Percentiles rank a stretch among this genome's conserved stretches.
These are phyloP conservation scores for Hylaeus volcanicus DNA, from an alignment of 1,140 invertebrate genomes.

Conservation along the genomic window DNA sequence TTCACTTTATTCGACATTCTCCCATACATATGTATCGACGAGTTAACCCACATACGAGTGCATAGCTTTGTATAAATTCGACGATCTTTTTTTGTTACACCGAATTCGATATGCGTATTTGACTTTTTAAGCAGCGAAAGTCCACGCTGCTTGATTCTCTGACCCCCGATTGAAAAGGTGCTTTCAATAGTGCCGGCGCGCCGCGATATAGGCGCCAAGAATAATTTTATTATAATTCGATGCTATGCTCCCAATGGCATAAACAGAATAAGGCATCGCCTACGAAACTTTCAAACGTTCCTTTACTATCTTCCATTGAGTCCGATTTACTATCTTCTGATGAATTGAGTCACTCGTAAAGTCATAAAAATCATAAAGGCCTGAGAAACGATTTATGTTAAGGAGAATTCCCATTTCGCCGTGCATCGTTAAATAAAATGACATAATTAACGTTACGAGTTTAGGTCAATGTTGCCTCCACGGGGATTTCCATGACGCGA, in stretches of 20 bases:
- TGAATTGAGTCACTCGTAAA: no score
- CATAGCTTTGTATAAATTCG: slow-evolving; percentile 51
- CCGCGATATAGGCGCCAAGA: slow-evolving; percentile 17
- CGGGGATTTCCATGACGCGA: no score
- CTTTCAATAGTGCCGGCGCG: neutral
- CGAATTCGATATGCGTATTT: slow-evolving; percentile 60
- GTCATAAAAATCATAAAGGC: slow-evolving; percentile 41
- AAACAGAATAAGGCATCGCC: neutral
- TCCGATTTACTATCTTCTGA: no score
- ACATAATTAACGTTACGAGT: slow-evolving; percentile 42
- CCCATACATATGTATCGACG: slow-evolving; percentile 58
- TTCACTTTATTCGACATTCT: slow-evolving; percentile 51
- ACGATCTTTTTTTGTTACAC: slow-evolving; percentile 52
- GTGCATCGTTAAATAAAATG: slow-evolving; percentile 47
- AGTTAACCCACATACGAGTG: slow-evolving; percentile 61
- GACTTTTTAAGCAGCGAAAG: slow-evolving; percentile 69
- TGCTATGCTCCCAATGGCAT: slow-evolving; percentile 4
- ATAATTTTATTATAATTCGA: slow-evolving; percentile 45
- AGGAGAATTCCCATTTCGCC: slow-evolving; percentile 34
- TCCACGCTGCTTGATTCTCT: slow-evolving; percentile 34
- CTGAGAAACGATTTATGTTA: slow-evolving; percentile 52
- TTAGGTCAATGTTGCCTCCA: slow-evolving; percentile 39
- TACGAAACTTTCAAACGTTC: neutral
- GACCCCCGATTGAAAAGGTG: slow-evolving; percentile 20
- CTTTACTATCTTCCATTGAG: no score